Evolutionary conservation across 1,140 invertebrate species (phyloP), one percentile per base, ranked within the genome.

Genomic region (Chymomyza costata): DNA sequence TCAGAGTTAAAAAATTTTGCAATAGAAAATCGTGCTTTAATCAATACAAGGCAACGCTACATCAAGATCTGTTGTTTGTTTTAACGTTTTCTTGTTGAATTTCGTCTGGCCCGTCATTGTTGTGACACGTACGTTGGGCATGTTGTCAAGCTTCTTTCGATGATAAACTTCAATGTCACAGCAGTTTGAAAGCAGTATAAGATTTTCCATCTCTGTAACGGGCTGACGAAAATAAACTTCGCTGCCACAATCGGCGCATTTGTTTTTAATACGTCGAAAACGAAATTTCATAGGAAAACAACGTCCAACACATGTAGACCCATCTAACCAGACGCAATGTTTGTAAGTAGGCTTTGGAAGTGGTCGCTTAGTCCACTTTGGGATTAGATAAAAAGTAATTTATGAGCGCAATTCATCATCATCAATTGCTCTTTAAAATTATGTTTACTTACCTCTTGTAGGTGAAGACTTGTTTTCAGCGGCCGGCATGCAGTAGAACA

Each of bases 151-250:
- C 13, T 40, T 55, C 0, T 44, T 25, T 3, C 57, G 28, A 1
- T 32, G 52, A 52, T 78, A 78, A 1, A 80, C 73, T 30, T 66
- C 53, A 0, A 78, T 38, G 1, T 56, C 63, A 17, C 71, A 78
- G 28, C 71, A 78, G 28, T 64, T 67, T 0, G 31, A 14, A 3
- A 78, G 31, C 1, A 78, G 44, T 30, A 78, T 35, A 1, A 78
- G 53, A 17, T 51, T 70, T 6, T 21, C 25, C 7, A 59, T 80
- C 8, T 45, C 56, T 0, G 71, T 41, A 11, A 80, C 46, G 1
- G 66, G 30, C 37, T 78, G 34, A 6, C 67, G 54, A 5, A 52
- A 34, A 13, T 43, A 60, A 3, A 67, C 18, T 1, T 54, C 30
- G 7, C 6, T 56, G 2, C 47, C 54, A 13, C 71, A 78, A 3